Percentiles rank a stretch among this genome's conserved stretches.
These are phyloP conservation scores for Drosophila ezoana DNA, from an alignment of 2,888 invertebrate genomes.

Conservation along the genomic window DNA sequence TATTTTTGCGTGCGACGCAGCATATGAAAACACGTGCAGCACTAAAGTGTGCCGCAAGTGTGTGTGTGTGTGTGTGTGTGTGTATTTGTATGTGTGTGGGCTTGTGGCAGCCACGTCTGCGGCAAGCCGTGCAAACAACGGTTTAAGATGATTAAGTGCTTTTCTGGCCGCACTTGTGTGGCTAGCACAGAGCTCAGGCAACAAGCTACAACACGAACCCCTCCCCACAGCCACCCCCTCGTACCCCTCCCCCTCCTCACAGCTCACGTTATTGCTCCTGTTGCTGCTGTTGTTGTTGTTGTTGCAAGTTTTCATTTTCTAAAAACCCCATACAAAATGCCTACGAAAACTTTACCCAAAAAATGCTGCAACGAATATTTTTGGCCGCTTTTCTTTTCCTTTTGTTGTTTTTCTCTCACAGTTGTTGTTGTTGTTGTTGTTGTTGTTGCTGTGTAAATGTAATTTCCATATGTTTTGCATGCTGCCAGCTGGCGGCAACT, in stretches of 20 bases:
- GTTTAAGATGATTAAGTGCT: slow-evolving; percentile 81
- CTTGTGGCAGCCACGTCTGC: slow-evolving; percentile 64
- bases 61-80: slow-evolving; percentile 29
- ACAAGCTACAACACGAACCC: slow-evolving; percentile 12
- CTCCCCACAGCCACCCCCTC: background rate
- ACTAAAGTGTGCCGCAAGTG: slow-evolving; percentile 42
- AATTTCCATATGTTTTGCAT: slow-evolving; percentile 73
- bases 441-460: slow-evolving; percentile 55
- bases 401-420: slow-evolving; percentile 6
- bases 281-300: slow-evolving; percentile 30
- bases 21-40: slow-evolving; percentile 66
- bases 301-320: slow-evolving; percentile 74
- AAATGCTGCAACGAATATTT: slow-evolving; percentile 63
- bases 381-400: slow-evolving; percentile 26
- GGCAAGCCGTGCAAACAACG: slow-evolving; percentile 77
- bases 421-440: slow-evolving; percentile 13
- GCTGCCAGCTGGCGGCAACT: slow-evolving; percentile 51
- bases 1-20: slow-evolving; percentile 69
- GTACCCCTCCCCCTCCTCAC: background rate
- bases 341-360: slow-evolving; percentile 47
- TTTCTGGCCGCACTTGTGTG: slow-evolving; percentile 75
- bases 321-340: slow-evolving; percentile 60
- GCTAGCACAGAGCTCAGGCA: slow-evolving; percentile 54
- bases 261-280: background rate
- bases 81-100: slow-evolving; percentile 23